A percentile compares a stretch with the other conserved stretches of the same genome.
phyloP scores from a whole-genome alignment of 2,888 invertebrate species.

The Megamerina dolium region DNA sequence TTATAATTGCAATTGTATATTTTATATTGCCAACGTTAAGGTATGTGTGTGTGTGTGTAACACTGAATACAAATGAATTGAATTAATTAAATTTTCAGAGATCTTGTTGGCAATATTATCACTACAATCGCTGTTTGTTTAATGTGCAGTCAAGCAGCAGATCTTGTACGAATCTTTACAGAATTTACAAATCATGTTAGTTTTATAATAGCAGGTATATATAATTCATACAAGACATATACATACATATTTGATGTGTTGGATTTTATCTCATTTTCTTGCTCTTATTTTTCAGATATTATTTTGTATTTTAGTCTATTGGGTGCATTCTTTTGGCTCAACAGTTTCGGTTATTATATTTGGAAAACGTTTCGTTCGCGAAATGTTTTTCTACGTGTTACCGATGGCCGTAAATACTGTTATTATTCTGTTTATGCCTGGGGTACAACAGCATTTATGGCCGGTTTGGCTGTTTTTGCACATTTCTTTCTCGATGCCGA shows the following conservation, averaged over 20 bases:
- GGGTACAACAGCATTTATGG: conserved; percentile 66
- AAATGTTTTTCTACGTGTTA: conserved; percentile 77
- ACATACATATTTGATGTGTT: background rate
- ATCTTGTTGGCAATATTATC: conserved; percentile 77
- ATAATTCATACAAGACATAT: background rate
- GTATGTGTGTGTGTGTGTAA: conserved; percentile 17
- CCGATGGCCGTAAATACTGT: conserved; percentile 80
- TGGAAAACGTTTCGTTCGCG: conserved; percentile 84
- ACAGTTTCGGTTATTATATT: conserved; percentile 78
- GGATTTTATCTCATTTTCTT: no score
- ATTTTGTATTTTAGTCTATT: conserved; percentile 69
- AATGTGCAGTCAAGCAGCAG: conserved; percentile 70
- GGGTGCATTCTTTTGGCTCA: conserved; percentile 81
- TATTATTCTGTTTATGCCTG: conserved; percentile 80
- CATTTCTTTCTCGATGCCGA: conserved; percentile 69
- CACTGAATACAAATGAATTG: background rate
- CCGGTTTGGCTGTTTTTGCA: conserved; percentile 69
- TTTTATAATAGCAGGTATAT: conserved; percentile 69
- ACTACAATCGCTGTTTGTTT: conserved; percentile 75
- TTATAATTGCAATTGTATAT: conserved; percentile 71
- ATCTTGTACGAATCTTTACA: conserved; percentile 71
- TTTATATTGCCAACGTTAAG: conserved; percentile 76
- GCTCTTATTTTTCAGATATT: conserved; percentile 61
- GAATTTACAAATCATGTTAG: conserved; percentile 75
- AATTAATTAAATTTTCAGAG: conserved; percentile 41